Evolutionary conservation across 1,140 invertebrate genomes (phyloP).

Genomic region (Euschistus heros): DNA sequence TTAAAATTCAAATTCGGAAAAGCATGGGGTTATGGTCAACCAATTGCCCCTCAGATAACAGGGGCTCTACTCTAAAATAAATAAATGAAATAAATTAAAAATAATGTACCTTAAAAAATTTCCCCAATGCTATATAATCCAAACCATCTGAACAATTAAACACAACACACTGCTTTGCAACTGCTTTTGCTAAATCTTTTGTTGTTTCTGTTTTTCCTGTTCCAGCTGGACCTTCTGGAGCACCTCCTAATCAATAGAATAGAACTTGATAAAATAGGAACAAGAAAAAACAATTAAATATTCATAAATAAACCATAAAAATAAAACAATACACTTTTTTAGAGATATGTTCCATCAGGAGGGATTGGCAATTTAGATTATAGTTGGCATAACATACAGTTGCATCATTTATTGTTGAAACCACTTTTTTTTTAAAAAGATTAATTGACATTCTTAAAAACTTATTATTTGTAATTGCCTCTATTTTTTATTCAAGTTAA

Average conservation of each 20-base stretch:
- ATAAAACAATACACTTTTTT: neutral
- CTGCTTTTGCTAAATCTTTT: constrained; percentile 91
- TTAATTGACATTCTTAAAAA: no score
- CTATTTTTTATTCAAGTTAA: no score
- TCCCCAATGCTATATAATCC: constrained; percentile 86
- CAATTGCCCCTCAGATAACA: neutral
- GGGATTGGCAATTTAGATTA: no score
- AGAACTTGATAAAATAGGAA: no score
- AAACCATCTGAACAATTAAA: constrained; percentile 92
- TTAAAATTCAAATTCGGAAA: no score
- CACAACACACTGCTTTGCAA: constrained; percentile 92
- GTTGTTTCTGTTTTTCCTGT: constrained; percentile 94
- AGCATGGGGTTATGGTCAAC: no score
- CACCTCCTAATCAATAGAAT: constrained; percentile 49
- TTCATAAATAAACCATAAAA: neutral
- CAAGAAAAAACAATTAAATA: neutral
- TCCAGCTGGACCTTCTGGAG: constrained; percentile 89
- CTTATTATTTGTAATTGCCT: no score
- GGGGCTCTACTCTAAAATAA: no score
- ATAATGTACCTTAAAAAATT: constrained; percentile 75
- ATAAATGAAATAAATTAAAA: neutral
- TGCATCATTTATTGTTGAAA: no score
- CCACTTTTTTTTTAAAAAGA: no score
- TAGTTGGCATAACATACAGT: no score
- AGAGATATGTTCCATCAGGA: neutral